These are phyloP conservation scores for Ophion ellenae DNA, from an alignment of 2,888 invertebrate species.

Conservation along the genomic window DNA sequence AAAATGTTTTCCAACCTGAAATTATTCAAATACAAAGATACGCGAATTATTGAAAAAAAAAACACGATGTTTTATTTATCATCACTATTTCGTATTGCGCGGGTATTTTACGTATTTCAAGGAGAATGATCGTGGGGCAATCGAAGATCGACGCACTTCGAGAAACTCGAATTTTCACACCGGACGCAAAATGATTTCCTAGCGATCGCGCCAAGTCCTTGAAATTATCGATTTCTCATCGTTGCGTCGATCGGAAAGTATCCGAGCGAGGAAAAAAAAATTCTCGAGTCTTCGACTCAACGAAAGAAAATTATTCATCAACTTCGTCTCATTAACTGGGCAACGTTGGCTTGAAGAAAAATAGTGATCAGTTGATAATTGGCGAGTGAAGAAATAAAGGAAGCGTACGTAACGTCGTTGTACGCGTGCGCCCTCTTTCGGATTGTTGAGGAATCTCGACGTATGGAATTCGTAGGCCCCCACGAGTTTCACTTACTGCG, in stretches of 20 bases:
- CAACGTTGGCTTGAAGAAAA: background rate
- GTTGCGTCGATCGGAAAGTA: background rate
- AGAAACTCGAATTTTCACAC: too few relatives aligned
- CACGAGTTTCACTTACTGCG: constrained; percentile 47
- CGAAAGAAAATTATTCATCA: background rate
- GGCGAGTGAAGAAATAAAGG: background rate
- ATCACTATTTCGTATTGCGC: too few relatives aligned
- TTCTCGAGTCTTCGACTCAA: background rate
- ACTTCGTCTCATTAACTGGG: background rate
- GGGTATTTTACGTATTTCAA: too few relatives aligned
- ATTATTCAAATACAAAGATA: too few relatives aligned
- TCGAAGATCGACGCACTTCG: too few relatives aligned
- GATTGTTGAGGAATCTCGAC: constrained; percentile 34
- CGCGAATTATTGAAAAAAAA: too few relatives aligned
- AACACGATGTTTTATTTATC: too few relatives aligned
- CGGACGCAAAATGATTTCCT: background rate
- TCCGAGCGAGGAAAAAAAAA: background rate
- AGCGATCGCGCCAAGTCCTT: background rate
- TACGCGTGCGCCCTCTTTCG: background rate
- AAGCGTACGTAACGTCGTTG: background rate
- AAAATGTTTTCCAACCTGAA: too few relatives aligned
- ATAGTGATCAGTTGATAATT: background rate
- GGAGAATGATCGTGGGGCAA: too few relatives aligned
- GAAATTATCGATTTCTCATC: background rate
- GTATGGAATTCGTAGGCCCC: constrained; percentile 46